Evolutionary conservation across 2,888 invertebrate genomes (phyloP), one percentile per base, ranked within the genome.

Genomic region (Protophormia terraenovae): DNA sequence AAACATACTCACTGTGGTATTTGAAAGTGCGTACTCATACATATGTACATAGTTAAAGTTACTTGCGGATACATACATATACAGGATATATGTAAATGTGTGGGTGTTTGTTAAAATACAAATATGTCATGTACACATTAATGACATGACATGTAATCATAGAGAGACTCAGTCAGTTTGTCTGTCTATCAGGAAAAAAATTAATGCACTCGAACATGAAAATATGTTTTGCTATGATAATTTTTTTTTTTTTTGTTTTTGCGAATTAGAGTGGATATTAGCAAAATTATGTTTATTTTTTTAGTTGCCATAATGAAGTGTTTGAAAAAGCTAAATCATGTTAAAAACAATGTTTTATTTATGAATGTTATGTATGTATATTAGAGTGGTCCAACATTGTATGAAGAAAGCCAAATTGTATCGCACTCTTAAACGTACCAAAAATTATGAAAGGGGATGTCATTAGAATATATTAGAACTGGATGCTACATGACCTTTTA

Each of bases 241-340:
- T 64, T 71, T 82, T 45, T 53, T 73, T 32, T 22, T 19, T 19
- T 58, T 67, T 27, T 55, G 38, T 76, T 66, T 80, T 80, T 81
- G 73, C 58, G 67, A 81, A 67, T 50, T 58, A 75, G 27, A 12
- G 32, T 29, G 22, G 3, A 12, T 50, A 81, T 81, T 75, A 81
- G 66, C 73, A 67, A 55, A 75, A 58, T 66, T 66, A 60, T 50
- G 69, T 78, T 78, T 71, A 69, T 78, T 29, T 78, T 47, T 60
- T 38, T 71, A 38, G 60, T 8, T 58, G 58, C 19, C 73, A 58
- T 76, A 76, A 71, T 71, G 38, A 66, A 77, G 76, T 72, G 29
- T 47, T 71, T 55, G 60, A 24, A 85, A 85, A 82, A 85, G 85
- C 85, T 75, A 85, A 85, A 85, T 82, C 85, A 79, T 85, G 85